These are phyloP conservation scores for Geophilus truncorum DNA, from an alignment of 2,888 invertebrate genomes.

Conservation along the genomic window DNA sequence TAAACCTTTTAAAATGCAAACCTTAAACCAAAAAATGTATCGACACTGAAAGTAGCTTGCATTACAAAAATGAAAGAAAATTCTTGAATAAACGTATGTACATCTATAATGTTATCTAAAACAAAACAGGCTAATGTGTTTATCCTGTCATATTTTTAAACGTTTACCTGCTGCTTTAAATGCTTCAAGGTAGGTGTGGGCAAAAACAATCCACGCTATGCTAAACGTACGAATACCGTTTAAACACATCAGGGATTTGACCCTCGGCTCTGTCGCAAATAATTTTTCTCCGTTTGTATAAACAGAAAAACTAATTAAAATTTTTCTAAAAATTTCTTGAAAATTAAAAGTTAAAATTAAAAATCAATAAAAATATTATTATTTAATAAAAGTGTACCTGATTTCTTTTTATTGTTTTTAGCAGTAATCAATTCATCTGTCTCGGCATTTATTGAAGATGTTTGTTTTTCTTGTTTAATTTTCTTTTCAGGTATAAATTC, in stretches of 20 bases:
- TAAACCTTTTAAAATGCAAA: not conserved
- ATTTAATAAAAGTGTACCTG: too few species aligned
- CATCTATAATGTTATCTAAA: not conserved
- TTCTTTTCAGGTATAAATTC: too few species aligned
- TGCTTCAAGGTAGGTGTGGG: slow-evolving; percentile 49
- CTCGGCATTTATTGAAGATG: not conserved
- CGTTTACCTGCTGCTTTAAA: not conserved
- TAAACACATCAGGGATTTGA: slow-evolving; percentile 46
- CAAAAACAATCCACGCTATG: slow-evolving; percentile 57
- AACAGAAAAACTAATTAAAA: not conserved
- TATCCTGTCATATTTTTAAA: not conserved
- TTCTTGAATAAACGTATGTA: not conserved
- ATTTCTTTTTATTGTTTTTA: not conserved
- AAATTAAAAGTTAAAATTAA: not conserved
- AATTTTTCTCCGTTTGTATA: not conserved
- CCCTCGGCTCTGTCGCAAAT: not conserved
- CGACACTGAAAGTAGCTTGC: slow-evolving; percentile 18
- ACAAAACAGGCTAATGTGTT: not conserved
- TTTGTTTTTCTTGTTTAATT: too few species aligned
- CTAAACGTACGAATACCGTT: slow-evolving; percentile 56
- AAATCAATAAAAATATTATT: not conserved
- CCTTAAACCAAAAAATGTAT: slow-evolving; percentile 33
- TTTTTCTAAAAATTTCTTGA: not conserved
- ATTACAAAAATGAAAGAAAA: slow-evolving; percentile 22
- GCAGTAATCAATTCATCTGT: not conserved